Evolutionary conservation across 1,140 invertebrate species (phyloP).

Genomic region (Scaptomyza pallida): DNA sequence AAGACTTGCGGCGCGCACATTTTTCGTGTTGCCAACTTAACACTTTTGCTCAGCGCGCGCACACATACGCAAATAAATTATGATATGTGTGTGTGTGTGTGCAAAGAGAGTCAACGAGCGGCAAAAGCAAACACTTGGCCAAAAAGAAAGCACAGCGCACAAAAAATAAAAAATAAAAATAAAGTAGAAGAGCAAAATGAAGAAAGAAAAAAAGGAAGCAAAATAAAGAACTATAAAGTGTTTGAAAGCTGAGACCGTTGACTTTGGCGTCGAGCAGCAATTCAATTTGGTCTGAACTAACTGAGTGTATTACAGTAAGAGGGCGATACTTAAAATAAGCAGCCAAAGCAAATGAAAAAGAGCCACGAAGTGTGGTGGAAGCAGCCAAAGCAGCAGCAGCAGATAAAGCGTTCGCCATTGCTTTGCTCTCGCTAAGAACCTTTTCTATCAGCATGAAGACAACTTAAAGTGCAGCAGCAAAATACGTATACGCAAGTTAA

Average conservation of each 20-base stretch:
- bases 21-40: slow-evolving; percentile 80
- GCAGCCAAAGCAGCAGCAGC: too few species aligned
- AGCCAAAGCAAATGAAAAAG: not conserved
- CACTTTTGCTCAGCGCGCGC: slow-evolving; percentile 66
- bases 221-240: slow-evolving; percentile 70
- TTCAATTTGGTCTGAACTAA: slow-evolving; percentile 68
- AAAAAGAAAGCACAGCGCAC: slow-evolving; percentile 17
- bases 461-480: not conserved
- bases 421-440: not conserved
- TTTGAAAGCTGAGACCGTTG: slow-evolving; percentile 61
- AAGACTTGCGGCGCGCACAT: slow-evolving; percentile 73
- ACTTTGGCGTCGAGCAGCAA: slow-evolving; percentile 63
- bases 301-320: slow-evolving; percentile 41
- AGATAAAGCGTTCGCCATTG: not conserved
- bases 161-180: slow-evolving; percentile 9
- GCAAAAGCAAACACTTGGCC: slow-evolving; percentile 70
- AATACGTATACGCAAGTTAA: not conserved
- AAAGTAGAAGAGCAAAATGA: too few species aligned
- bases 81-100: slow-evolving; percentile 43
- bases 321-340: slow-evolving; percentile 19
- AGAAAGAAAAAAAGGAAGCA: slow-evolving; percentile 13
- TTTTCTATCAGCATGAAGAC: not conserved
- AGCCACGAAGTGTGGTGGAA: not conserved
- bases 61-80: slow-evolving; percentile 48
- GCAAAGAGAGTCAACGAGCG: slow-evolving; percentile 63